Evolutionary conservation across 2,888 invertebrate species (phyloP).

Genomic region (Platycheirus rosarum): DNA sequence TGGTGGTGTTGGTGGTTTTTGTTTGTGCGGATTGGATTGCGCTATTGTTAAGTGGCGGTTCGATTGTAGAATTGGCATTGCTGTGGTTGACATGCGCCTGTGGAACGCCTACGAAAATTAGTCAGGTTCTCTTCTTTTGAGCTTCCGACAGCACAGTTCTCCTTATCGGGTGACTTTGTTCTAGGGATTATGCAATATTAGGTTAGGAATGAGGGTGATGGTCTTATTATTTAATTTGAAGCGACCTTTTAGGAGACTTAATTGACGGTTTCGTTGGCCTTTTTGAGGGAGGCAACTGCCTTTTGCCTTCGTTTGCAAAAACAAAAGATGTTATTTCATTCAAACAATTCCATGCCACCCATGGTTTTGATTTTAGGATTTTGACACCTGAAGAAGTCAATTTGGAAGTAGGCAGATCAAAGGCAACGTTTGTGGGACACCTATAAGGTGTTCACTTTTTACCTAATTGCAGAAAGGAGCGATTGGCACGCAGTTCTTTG

Average conservation of each 20-base stretch:
- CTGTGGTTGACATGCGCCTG: constrained; percentile 65
- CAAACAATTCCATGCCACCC: constrained; percentile 55
- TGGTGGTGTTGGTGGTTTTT: constrained; percentile 40
- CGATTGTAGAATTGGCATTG: constrained; percentile 56
- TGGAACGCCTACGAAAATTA: constrained; percentile 65
- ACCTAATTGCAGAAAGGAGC: no score
- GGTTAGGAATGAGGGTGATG: not conserved
- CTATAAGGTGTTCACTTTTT: no score
- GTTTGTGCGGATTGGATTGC: constrained; percentile 39
- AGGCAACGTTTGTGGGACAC: not conserved
- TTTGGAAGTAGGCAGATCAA: constrained; percentile 38
- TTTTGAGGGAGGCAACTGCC: not conserved
- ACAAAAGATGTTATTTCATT: constrained; percentile 47
- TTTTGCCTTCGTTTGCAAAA: constrained; percentile 55
- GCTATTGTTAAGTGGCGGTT: constrained; percentile 48
- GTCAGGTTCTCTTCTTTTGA: constrained; percentile 53
- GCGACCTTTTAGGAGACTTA: constrained; percentile 48
- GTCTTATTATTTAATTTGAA: constrained; percentile 52
- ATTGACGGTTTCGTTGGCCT: constrained; percentile 36
- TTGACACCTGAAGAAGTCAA: constrained; percentile 51
- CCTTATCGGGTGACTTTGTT: not conserved
- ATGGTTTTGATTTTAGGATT: constrained; percentile 16
- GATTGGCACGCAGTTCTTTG: no score
- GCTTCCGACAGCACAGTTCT: constrained; percentile 43
- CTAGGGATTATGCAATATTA: constrained; percentile 61